Base-by-base conservation (phyloP, 2,888 invertebrate species). In the Graphium colonna region DNA sequence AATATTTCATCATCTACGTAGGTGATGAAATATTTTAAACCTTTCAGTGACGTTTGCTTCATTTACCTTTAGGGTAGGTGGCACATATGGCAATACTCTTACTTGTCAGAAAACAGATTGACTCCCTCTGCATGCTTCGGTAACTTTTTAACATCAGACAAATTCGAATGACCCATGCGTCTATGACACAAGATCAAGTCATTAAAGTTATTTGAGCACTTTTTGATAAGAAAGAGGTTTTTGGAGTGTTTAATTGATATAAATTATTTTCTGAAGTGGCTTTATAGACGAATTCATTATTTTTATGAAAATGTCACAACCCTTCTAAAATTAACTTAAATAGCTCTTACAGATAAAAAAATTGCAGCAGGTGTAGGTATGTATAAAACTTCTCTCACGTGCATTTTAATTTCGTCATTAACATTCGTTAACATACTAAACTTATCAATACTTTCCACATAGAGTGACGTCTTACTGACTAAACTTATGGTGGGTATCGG, bases 401-500 rank as follows among this genome's bases (percentile, higher is more conserved):
- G 38, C 5, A 8, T 38, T n/a, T 38, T n/a, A 38, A 5, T 38
- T n/a, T 8, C 1, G n/a, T n/a, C n/a, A n/a, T n/a, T n/a, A n/a
- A n/a, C n/a, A n/a, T n/a, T n/a, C n/a, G n/a, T n/a, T n/a, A 38
- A 38, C 12, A 38, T 10, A 38, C 12, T 38, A 38, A 38, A 1
- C 38, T 38, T 38, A n/a, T 1, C 38, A 10, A 38, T 38, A 38
- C 12, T 38, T 38, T 38, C 38, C 12, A 38, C 38, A 38, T 0
- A 1, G 0, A 38, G 38, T 12, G 38, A n/a, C 12, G 38, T 0
- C 38, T n/a, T n/a, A n/a, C n/a, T n/a, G n/a, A n/a, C n/a, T n/a
- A n/a, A n/a, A n/a, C n/a, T n/a, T n/a, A n/a, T n/a, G 38, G 38
- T 38, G 38, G 38, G 38, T 38, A 38, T 38, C 38, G 12, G 38